Evolutionary conservation across 1,140 invertebrate species (phyloP).

Genomic region (Dendroctonus ponderosae): DNA sequence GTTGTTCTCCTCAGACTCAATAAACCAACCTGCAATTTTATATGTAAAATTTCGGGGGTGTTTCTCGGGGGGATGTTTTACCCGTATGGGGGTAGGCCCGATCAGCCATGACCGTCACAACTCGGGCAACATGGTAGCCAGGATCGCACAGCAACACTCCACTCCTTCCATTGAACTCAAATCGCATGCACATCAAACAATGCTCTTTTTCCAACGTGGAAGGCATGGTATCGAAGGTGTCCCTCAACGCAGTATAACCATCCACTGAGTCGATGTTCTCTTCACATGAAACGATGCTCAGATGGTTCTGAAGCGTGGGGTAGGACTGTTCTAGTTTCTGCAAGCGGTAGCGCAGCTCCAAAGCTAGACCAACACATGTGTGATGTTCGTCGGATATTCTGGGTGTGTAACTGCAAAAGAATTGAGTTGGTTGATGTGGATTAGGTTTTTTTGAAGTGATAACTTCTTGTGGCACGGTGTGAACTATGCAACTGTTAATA

Average conservation of each 20-base stretch:
- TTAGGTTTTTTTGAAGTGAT: too few species aligned
- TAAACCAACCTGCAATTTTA: slow-evolving; percentile 68
- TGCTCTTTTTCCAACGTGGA: slow-evolving; percentile 83
- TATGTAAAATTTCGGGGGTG: neutral
- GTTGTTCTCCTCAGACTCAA: slow-evolving; percentile 69
- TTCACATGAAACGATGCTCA: slow-evolving; percentile 83
- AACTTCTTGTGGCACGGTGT: too few species aligned
- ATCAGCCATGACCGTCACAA: slow-evolving; percentile 85
- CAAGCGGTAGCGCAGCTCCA: slow-evolving; percentile 70
- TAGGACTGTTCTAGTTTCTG: slow-evolving; percentile 58
- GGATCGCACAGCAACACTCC: slow-evolving; percentile 83
- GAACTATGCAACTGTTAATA: too few species aligned
- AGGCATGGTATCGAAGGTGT: slow-evolving; percentile 56
- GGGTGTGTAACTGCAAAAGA: slow-evolving; percentile 57
- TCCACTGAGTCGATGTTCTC: slow-evolving; percentile 72
- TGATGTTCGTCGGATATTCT: slow-evolving; percentile 74
- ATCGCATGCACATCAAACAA: slow-evolving; percentile 76
- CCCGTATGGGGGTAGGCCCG: slow-evolving; percentile 80
- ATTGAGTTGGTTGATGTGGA: neutral
- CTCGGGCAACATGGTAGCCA: slow-evolving; percentile 83
- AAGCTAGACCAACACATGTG: slow-evolving; percentile 83
- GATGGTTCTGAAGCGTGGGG: slow-evolving; percentile 63
- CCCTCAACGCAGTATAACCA: slow-evolving; percentile 63
- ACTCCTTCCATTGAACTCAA: slow-evolving; percentile 67
- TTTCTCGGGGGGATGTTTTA: slow-evolving; percentile 41